Evolutionary conservation across 2,888 invertebrate genomes (phyloP), one percentile per base, ranked within the genome.

Genomic region (Cerastis leucographa): DNA sequence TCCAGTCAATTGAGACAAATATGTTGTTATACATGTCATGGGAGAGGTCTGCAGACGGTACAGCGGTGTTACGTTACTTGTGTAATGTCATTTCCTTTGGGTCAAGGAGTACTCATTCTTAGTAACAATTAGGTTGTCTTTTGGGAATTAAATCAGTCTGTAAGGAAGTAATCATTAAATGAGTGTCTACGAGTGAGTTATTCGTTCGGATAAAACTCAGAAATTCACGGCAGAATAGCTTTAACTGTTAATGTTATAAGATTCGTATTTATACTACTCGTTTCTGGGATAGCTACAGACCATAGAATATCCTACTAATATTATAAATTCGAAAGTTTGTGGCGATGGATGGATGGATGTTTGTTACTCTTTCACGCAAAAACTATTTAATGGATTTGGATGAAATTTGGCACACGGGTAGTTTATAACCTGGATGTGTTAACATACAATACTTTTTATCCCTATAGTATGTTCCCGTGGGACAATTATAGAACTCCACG

Each of bases 61-160:
- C 8, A 61, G 12, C 42, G 40, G 76, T 66, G 73, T 76, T 64
- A 71, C 67, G 40, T 84, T 80, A 76, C 62, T 67, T 35, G 22
- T 64, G 35, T 73, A 64, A 73, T 66, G 49, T n/a, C 61, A 83
- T 66, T 83, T 83, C 75, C 82, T 83, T 64, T 67, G 29, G 54
- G 70, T 66, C 59, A 73, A 66, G 81, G 19, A 72, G 49, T 35
- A 66, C 70, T 70, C 17, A 61, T 61, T 65, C 19, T 42, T 44
- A 40, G 19, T 51, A 25, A 64, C 35, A 64, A 62, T 67, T 5
- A 64, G 29, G 54, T 54, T 59, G 81, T 66, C 59, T 74, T 49
- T 9, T 17, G 35, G n/a, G n/a, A 51, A 74, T 2, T 25, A 12
- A 42, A n/a, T 22, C 6, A 71, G 70, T 44, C 22, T 40, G 40